These are phyloP conservation scores for Clupea harengus DNA, from an alignment of 2,113 vertebrate species.

Conservation along the genomic window DNA sequence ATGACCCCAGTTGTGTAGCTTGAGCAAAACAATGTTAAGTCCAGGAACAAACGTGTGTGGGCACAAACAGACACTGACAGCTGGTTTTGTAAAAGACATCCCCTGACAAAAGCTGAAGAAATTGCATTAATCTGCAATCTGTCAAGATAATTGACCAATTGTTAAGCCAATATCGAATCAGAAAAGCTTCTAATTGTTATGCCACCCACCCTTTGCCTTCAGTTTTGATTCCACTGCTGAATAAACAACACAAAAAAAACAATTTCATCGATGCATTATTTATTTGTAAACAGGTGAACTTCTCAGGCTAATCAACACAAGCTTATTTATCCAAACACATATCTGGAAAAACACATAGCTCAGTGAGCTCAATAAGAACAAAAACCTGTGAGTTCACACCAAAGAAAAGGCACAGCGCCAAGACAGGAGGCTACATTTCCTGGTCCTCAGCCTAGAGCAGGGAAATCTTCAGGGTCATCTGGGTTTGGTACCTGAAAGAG, in stretches of 20 bases:
- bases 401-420: background rate
- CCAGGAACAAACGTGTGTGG: background rate
- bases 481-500: slow-evolving; percentile 77
- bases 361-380: background rate
- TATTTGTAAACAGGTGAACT: slow-evolving; percentile 27
- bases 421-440: background rate
- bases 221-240: background rate
- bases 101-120: background rate
- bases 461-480: slow-evolving; percentile 92
- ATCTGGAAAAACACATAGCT: background rate
- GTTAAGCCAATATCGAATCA: background rate
- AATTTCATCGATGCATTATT: slow-evolving; percentile 21
- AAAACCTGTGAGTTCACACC: slow-evolving; percentile 2
- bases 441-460: slow-evolving; percentile 76
- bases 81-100: no score
- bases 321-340: slow-evolving; percentile 5
- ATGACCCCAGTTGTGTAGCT: no score
- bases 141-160: no score
- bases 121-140: background rate
- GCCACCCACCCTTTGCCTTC: background rate
- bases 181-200: background rate
- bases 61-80: no score
- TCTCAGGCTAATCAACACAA: slow-evolving; percentile 21
- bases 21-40: background rate
- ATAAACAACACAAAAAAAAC: background rate